A percentile compares a stretch with the other conserved stretches of the same genome.
Conservation (phyloP, 2,113 vertebrate genomes). For the Uria lomvia region DNA sequence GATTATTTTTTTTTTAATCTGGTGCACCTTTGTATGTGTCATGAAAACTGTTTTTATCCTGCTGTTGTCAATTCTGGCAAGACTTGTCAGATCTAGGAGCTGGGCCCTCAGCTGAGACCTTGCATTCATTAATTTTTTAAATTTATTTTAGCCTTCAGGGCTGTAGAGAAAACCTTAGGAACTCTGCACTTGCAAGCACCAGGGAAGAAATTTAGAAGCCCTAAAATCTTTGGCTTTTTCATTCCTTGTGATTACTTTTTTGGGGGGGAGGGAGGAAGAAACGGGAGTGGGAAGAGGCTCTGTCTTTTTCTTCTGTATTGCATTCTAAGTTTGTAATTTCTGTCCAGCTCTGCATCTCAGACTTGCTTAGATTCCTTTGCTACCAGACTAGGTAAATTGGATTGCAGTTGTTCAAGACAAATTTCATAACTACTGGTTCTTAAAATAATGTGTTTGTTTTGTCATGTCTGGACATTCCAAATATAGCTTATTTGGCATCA, state of each 20-base stretch:
- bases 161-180: neutral
- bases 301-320: neutral
- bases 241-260: neutral
- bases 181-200: neutral
- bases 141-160: neutral
- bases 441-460: slow-evolving; percentile 5
- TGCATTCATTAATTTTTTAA: neutral
- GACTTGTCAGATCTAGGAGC: neutral
- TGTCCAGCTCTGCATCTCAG: neutral
- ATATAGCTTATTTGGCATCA: neutral
- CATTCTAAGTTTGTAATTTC: neutral
- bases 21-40: neutral
- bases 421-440: neutral
- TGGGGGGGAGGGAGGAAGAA: neutral
- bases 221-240: neutral
- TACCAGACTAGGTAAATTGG: neutral
- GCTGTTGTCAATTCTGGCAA: neutral
- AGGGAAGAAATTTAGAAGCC: neutral
- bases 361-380: neutral
- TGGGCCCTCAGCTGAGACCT: neutral
- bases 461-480: neutral
- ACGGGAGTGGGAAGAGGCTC: neutral
- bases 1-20: neutral
- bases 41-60: neutral
- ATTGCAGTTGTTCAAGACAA: neutral